Evolutionary conservation across 2,113 vertebrate genomes (phyloP).

Genomic region (Papio anubis): DNA sequence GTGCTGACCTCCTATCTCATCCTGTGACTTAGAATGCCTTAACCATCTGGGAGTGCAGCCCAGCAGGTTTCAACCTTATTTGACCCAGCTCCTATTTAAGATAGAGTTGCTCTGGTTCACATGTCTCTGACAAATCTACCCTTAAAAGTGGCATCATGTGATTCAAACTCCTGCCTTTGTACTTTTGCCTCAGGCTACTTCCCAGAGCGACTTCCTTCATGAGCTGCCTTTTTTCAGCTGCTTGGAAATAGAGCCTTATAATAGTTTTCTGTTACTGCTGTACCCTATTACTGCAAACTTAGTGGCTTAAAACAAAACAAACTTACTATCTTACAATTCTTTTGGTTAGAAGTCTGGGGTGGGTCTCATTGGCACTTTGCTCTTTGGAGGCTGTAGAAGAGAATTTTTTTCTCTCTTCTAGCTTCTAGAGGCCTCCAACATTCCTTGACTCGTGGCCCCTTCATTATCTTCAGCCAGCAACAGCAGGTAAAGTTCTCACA

Average conservation of each 20-base stretch:
- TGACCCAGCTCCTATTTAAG: no score
- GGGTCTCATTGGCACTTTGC: no score
- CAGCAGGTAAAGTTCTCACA: neutral
- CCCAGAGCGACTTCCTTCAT: neutral
- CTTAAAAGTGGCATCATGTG: neutral
- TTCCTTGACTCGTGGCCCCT: neutral
- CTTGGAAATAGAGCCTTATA: neutral
- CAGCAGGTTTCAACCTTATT: no score
- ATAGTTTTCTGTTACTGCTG: accelerated
- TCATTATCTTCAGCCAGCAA: neutral
- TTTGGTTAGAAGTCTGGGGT: no score
- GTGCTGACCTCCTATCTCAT: no score
- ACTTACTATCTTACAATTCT: no score
- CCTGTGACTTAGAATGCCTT: no score
- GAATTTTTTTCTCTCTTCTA: neutral
- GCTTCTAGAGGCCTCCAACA: accelerated
- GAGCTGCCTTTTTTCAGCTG: neutral
- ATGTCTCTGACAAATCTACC: no score
- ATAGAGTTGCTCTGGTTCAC: no score
- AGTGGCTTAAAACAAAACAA: no score
- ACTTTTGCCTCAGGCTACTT: neutral
- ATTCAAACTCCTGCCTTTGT: neutral
- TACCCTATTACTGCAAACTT: neutral
- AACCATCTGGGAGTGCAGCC: no score
- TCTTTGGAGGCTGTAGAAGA: neutral